phyloP scores from a whole-genome alignment of 1,140 invertebrate species.

The Pentalonia nigronervosa region DNA sequence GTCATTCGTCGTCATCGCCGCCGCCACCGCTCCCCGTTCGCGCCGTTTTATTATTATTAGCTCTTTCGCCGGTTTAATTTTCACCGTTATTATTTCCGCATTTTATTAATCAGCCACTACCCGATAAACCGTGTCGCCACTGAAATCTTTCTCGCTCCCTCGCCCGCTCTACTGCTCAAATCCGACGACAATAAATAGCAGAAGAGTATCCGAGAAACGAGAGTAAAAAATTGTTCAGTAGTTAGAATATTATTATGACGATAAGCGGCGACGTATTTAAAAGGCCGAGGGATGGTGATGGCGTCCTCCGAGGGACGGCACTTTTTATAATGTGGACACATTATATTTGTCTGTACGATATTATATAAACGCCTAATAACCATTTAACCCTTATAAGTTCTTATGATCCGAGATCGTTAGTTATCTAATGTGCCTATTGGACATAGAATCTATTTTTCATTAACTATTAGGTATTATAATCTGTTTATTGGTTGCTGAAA shows the following conservation, averaged over 20 bases:
- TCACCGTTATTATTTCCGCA: conserved; percentile 36
- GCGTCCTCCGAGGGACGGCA: not conserved
- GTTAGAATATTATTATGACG: not conserved
- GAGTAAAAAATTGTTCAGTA: not conserved
- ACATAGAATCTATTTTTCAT: not conserved
- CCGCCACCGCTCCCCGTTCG: no score
- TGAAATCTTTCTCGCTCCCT: not conserved
- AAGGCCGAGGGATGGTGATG: no score
- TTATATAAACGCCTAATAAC: not conserved
- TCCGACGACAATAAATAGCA: not conserved
- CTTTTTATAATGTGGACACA: not conserved
- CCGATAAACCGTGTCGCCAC: not conserved
- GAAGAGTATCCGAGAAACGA: not conserved
- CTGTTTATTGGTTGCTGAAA: not conserved
- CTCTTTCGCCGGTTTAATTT: conserved; percentile 30
- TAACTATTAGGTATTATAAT: not conserved
- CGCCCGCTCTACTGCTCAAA: not conserved
- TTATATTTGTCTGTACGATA: not conserved
- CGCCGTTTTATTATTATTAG: conserved; percentile 22
- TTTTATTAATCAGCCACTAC: conserved; percentile 40
- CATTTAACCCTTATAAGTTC: not conserved
- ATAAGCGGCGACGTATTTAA: not conserved
- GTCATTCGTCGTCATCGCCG: not conserved
- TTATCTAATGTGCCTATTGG: no score
- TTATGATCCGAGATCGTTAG: not conserved